These are phyloP conservation scores for Lucinisca nassula DNA, from an alignment of 2,888 invertebrate genomes.

Conservation along the genomic window DNA sequence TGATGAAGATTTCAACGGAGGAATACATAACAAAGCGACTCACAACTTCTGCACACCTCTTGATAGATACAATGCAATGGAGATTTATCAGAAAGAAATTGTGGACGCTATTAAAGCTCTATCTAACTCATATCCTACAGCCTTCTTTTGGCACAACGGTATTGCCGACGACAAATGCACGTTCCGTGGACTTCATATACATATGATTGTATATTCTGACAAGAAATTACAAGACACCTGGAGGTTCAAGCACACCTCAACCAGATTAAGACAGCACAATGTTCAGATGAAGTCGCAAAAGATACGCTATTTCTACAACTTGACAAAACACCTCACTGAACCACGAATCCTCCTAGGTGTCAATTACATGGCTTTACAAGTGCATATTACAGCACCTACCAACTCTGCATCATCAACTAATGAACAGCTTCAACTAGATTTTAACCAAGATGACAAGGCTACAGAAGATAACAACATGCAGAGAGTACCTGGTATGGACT, in stretches of 20 bases:
- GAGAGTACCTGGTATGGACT: background rate
- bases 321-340: too few species aligned
- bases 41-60: too few species aligned
- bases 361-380: background rate
- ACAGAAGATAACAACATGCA: background rate
- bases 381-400: background rate
- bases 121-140: background rate
- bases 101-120: background rate
- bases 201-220: background rate
- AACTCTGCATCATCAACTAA: background rate
- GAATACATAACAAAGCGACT: too few species aligned
- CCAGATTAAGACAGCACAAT: too few species aligned
- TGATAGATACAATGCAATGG: too few species aligned
- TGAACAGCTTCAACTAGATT: background rate
- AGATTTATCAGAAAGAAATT: background rate
- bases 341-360: too few species aligned
- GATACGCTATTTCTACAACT: too few species aligned
- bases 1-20: too few species aligned
- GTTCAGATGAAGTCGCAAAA: too few species aligned
- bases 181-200: background rate
- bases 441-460: background rate
- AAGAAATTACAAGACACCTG: too few species aligned
- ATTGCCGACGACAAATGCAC: background rate
- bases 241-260: too few species aligned
- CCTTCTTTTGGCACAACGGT: background rate